A percentile compares a stretch with the other conserved stretches of the same genome.
These are phyloP conservation scores for Lacerta viridis DNA, from an alignment of 2,797 vertebrate genomes.

Conservation along the genomic window DNA sequence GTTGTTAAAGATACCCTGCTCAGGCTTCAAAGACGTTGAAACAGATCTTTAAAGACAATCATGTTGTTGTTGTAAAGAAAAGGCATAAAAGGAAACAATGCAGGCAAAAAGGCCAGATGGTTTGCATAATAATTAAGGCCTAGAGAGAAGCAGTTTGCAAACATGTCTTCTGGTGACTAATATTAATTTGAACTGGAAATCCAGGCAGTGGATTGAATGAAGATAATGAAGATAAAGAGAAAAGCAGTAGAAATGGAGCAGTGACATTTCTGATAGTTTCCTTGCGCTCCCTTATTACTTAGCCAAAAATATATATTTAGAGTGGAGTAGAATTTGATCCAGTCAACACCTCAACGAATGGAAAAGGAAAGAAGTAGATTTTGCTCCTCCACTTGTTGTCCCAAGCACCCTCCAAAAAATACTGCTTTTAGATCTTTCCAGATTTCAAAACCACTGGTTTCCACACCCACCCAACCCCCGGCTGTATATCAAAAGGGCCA, in stretches of 20 bases:
- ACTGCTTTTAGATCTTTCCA: too few species aligned
- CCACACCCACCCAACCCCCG: too few species aligned
- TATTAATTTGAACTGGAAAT: slow-evolving; percentile 67
- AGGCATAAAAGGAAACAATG: slow-evolving; percentile 69
- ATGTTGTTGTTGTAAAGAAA: slow-evolving; percentile 68
- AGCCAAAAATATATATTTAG: background rate
- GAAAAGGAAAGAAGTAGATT: too few species aligned
- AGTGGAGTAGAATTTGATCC: too few species aligned
- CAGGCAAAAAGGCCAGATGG: slow-evolving; percentile 71
- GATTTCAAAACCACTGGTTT: too few species aligned
- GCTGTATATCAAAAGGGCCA: too few species aligned
- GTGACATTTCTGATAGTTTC: slow-evolving; percentile 47
- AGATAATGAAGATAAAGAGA: slow-evolving; percentile 66
- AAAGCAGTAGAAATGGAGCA: slow-evolving; percentile 62
- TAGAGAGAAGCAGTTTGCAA: slow-evolving; percentile 71
- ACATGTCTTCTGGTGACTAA: slow-evolving; percentile 70
- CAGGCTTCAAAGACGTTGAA: slow-evolving; percentile 63
- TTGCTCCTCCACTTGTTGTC: too few species aligned
- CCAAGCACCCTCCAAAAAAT: too few species aligned
- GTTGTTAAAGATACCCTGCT: slow-evolving; percentile 58
- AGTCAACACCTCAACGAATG: too few species aligned
- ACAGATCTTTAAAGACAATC: slow-evolving; percentile 64
- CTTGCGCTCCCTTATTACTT: slow-evolving; percentile 35
- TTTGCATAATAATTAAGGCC: slow-evolving; percentile 65
- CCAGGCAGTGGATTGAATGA: slow-evolving; percentile 51